Percentiles rank a stretch among this genome's conserved stretches.
phyloP scores from a whole-genome alignment of 1,140 invertebrate species.

The Pseudoatta argentina region DNA sequence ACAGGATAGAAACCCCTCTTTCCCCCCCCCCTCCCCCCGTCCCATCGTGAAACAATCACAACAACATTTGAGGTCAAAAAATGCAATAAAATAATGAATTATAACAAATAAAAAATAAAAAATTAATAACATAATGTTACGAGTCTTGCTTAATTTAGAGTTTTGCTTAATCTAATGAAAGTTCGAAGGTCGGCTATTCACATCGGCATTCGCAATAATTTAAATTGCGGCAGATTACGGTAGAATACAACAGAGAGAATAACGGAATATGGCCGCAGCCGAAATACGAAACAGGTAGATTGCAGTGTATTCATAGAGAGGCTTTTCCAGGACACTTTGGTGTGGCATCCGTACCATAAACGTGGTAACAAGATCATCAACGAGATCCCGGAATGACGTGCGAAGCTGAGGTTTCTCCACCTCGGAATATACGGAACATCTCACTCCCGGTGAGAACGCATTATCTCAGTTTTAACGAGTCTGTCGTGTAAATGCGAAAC shows the following conservation, averaged over 20 bases:
- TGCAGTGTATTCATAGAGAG: slow-evolving; percentile 38
- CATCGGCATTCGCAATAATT: not conserved
- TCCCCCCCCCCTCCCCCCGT: too few species aligned
- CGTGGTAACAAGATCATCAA: slow-evolving; percentile 56
- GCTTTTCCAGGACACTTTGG: slow-evolving; percentile 48
- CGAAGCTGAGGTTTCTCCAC: slow-evolving; percentile 23
- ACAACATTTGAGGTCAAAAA: too few species aligned
- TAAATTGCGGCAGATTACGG: slow-evolving; percentile 43
- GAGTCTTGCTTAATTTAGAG: not conserved
- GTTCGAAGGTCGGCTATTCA: not conserved
- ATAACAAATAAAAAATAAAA: too few species aligned
- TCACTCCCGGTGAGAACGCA: slow-evolving; percentile 7
- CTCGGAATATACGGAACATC: not conserved
- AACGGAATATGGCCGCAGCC: not conserved
- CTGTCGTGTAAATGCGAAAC: slow-evolving; percentile 38
- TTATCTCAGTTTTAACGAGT: slow-evolving; percentile 53
- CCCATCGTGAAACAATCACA: too few species aligned
- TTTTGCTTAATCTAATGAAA: not conserved
- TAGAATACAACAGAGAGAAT: slow-evolving; percentile 25
- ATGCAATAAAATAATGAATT: too few species aligned
- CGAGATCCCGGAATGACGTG: slow-evolving; percentile 33
- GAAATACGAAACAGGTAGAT: slow-evolving; percentile 25
- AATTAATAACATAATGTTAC: not conserved
- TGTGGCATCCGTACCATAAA: slow-evolving; percentile 37
- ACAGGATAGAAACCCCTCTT: too few species aligned